phyloP scores from a whole-genome alignment of 2,113 vertebrate species.

The Tyto alba region DNA sequence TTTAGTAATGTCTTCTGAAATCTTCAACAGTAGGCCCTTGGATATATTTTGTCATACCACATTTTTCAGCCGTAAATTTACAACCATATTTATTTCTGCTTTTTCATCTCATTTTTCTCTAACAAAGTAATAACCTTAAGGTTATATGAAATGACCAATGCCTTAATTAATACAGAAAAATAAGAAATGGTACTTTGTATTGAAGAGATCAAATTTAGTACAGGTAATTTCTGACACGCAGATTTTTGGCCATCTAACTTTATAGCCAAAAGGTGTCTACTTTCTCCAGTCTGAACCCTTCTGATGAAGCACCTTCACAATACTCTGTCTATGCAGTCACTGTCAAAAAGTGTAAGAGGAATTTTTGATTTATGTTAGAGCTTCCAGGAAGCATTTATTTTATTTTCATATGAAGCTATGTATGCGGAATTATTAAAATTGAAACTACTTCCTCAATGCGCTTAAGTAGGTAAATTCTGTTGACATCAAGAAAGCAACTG shows the following conservation, averaged over 20 bases:
- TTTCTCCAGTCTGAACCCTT: background rate
- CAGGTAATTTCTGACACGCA: background rate
- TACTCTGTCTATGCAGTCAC: background rate
- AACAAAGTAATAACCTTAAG: background rate
- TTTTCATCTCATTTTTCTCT: background rate
- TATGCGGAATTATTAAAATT: background rate
- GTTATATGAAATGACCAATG: background rate
- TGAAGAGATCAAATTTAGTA: background rate
- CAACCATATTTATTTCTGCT: background rate
- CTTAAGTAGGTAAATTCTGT: background rate
- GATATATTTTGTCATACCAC: background rate
- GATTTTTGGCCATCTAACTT: background rate
- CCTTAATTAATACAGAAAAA: background rate
- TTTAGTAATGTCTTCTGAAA: background rate
- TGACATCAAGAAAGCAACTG: background rate
- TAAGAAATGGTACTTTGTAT: background rate
- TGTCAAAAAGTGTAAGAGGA: background rate
- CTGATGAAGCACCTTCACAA: background rate
- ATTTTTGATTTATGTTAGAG: background rate
- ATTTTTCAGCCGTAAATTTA: background rate
- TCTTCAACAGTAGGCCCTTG: background rate
- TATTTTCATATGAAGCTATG: slow-evolving; percentile 12
- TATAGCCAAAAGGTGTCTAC: background rate
- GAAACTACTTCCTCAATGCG: background rate
- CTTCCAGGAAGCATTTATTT: background rate